Evolutionary conservation across 2,113 vertebrate species (phyloP).

Genomic region (Oryzias javanicus): DNA sequence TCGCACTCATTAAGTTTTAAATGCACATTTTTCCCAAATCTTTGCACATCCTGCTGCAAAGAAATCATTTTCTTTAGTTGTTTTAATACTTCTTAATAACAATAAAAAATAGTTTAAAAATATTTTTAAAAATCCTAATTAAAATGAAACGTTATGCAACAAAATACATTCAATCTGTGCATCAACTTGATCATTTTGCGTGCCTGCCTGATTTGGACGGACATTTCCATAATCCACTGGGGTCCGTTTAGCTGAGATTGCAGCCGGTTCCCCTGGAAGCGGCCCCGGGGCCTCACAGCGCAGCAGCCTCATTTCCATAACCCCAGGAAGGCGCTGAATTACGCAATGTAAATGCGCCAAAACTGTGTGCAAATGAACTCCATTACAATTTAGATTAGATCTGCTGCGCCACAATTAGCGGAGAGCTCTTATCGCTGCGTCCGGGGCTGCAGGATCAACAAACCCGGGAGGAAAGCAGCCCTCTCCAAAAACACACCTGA

Average conservation of each 20-base stretch:
- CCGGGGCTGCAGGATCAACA: no score
- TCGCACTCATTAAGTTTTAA: no score
- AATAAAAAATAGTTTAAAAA: no score
- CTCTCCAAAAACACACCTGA: background rate
- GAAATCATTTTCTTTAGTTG: no score
- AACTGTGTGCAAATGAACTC: constrained; percentile 74
- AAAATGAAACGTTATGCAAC: no score
- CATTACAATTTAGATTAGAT: constrained; percentile 77
- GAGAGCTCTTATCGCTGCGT: constrained; percentile 59
- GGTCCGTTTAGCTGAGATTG: constrained; percentile 10
- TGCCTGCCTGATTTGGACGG: constrained; percentile 19
- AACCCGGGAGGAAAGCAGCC: background rate
- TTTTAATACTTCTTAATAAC: no score
- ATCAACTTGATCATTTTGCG: no score
- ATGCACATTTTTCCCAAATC: no score
- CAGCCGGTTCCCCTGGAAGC: constrained; percentile 4
- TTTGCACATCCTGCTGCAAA: no score
- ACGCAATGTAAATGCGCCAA: constrained; percentile 64
- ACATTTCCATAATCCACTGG: constrained; percentile 18
- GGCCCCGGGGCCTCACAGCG: constrained; percentile 18
- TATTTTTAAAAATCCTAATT: no score
- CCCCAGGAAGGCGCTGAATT: constrained; percentile 60
- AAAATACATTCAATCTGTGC: no score
- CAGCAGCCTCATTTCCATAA: constrained; percentile 53
- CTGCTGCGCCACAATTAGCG: constrained; percentile 70